Percentiles rank a stretch among this genome's conserved stretches.
phyloP scores from a whole-genome alignment of 2,797 vertebrate genomes.

The Tenualosa thibaudeaui region DNA sequence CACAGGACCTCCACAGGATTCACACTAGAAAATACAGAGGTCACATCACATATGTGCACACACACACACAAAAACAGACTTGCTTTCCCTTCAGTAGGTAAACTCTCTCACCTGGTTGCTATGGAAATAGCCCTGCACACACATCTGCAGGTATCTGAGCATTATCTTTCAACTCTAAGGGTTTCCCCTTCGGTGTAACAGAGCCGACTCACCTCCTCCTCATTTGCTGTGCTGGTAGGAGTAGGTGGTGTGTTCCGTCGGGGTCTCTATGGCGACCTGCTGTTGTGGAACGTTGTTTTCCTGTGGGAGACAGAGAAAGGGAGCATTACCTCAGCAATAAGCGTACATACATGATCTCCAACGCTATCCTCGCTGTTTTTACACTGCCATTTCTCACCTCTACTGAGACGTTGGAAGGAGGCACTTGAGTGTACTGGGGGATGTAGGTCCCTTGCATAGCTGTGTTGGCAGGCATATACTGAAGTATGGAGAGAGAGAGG shows the following conservation, averaged over 20 bases:
- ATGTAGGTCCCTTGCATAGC: conserved; percentile 90
- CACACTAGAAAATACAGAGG: background rate
- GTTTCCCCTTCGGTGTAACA: background rate
- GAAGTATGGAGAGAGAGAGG: conserved; percentile 35
- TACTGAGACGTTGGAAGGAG: conserved; percentile 82
- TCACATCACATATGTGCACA: too few relatives aligned
- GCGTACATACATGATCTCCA: background rate
- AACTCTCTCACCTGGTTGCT: background rate
- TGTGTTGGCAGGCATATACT: conserved; percentile 86
- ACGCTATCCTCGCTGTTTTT: conserved; percentile 34
- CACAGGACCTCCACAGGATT: background rate
- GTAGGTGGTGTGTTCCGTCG: conserved; percentile 86
- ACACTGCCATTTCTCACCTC: conserved; percentile 76
- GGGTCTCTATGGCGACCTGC: conserved; percentile 84
- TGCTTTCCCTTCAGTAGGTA: background rate
- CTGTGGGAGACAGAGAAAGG: conserved; percentile 59
- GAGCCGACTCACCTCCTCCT: conserved; percentile 65
- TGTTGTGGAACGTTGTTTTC: conserved; percentile 84
- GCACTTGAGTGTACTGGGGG: conserved; percentile 87
- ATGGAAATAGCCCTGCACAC: background rate
- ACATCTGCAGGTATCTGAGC: too few relatives aligned
- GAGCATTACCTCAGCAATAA: conserved; percentile 29
- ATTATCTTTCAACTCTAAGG: too few relatives aligned
- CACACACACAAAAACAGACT: background rate
- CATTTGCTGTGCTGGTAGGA: conserved; percentile 93